Base-by-base conservation (phyloP, 1,140 invertebrate genomes). In the Agrypnia vestita region DNA sequence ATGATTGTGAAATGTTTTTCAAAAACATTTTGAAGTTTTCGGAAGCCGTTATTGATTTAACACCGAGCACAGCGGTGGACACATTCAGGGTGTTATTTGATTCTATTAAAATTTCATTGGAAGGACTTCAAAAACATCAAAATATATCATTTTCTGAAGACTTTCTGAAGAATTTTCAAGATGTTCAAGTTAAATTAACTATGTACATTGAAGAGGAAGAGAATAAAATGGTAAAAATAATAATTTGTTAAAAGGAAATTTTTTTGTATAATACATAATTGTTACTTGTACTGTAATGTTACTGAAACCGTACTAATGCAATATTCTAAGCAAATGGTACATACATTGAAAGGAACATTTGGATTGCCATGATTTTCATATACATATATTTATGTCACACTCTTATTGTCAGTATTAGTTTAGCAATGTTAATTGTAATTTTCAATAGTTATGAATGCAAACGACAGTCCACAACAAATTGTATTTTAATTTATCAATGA, bases 1-100 rank as follows among this genome's bases (percentile, higher is more conserved):
- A 84, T 9, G 83, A 88, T 71, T 81, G 83, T 82, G 83, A 84
- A 19, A 76, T 81, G 17, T 90, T 90, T 85, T 90, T 88, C 86
- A 69, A 78, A 0, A 86, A 89, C 81, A 85, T 89, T 35, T 78
- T 87, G 12, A 78, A 49, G 62, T 85, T 87, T 81, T 85, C 81
- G 76, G 84, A 86, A 78, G 85, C 69, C 12, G 84, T 90, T 9
- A 84, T 86, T 15, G 82, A 85, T 17, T 64, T 87, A 17, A 85
- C 86, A 0, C 90, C 89, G 10, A 85, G 85, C 11, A 86, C 83
- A 13, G 87, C 88, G 6, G 69, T 85, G 49, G 86, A 84, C 85
- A 83, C 62, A 86, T 87, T 77, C 19, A n/a, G 43, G 11, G 15
- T 56, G 7, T 69, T 90, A 3, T 84, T 90, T n/a, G 87, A 88